These are phyloP conservation scores for Drosophila buzzatii DNA, from an alignment of 2,888 invertebrate genomes.

Conservation along the genomic window DNA sequence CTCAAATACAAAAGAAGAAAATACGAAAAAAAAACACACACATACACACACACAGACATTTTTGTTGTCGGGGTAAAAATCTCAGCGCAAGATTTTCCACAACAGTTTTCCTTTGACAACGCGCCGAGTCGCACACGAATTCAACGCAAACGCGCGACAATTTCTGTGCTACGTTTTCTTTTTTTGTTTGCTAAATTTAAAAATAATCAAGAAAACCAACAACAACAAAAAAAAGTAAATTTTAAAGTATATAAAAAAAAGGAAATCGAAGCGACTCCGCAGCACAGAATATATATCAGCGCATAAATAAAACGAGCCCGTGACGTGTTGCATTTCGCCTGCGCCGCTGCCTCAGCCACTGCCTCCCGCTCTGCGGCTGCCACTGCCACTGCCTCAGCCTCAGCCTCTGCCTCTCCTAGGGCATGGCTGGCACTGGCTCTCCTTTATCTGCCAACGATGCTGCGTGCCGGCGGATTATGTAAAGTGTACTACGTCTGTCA, in stretches of 20 bases:
- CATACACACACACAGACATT: not conserved
- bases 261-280: constrained; percentile 44
- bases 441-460: not conserved
- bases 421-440: constrained; percentile 10
- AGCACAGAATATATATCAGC: constrained; percentile 39
- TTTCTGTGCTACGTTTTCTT: constrained; percentile 34
- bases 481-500: constrained; percentile 51
- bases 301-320: constrained; percentile 71
- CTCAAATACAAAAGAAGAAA: constrained; percentile 29
- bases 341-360: not conserved
- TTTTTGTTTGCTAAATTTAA: constrained; percentile 76
- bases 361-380: not conserved
- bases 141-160: constrained; percentile 30
- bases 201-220: constrained; percentile 59
- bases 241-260: constrained; percentile 20
- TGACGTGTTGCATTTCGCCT: constrained; percentile 64
- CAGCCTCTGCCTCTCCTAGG: constrained; percentile 31
- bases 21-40: constrained; percentile 21
- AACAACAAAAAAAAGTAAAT: constrained; percentile 43
- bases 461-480: constrained; percentile 73
- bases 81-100: constrained; percentile 67
- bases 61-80: constrained; percentile 50
- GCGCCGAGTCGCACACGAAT: constrained; percentile 75
- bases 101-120: constrained; percentile 83
- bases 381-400: not conserved